Evolutionary conservation across 2,113 vertebrate species (phyloP).

Genomic region (Pycnonotus jocosus): DNA sequence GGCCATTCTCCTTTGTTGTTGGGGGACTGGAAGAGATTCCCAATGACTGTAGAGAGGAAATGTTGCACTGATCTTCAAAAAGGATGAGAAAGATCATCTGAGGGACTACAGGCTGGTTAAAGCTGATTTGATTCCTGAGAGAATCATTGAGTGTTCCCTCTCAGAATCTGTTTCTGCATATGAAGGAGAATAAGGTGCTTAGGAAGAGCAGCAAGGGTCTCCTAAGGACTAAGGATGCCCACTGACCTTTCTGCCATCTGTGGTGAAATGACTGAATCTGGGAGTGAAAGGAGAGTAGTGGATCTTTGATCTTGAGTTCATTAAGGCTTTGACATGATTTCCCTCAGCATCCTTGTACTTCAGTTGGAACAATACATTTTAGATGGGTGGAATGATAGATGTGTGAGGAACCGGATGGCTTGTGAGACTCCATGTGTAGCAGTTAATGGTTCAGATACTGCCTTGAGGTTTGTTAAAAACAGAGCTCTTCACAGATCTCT

Average conservation of each 20-base stretch:
- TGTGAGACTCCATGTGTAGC: rapidly evolving
- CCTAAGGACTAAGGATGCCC: neutral
- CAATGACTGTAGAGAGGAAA: neutral
- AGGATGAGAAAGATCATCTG: neutral
- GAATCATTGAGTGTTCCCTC: neutral
- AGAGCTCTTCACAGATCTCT: neutral
- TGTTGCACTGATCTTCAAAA: neutral
- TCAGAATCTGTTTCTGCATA: neutral
- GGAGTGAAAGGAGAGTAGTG: neutral
- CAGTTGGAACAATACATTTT: neutral
- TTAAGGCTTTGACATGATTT: neutral
- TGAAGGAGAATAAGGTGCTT: neutral
- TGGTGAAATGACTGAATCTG: neutral
- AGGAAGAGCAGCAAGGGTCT: neutral
- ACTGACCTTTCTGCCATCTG: neutral
- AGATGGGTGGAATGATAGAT: neutral
- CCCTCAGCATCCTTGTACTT: neutral
- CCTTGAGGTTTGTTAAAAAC: neutral
- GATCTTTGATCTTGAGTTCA: neutral
- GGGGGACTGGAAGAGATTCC: neutral
- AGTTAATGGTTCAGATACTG: neutral
- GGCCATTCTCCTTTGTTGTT: neutral
- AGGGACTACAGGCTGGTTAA: neutral
- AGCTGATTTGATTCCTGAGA: neutral
- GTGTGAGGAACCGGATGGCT: neutral